Evolutionary conservation across 2,797 vertebrate species (phyloP).

Genomic region (Potorous gilbertii): DNA sequence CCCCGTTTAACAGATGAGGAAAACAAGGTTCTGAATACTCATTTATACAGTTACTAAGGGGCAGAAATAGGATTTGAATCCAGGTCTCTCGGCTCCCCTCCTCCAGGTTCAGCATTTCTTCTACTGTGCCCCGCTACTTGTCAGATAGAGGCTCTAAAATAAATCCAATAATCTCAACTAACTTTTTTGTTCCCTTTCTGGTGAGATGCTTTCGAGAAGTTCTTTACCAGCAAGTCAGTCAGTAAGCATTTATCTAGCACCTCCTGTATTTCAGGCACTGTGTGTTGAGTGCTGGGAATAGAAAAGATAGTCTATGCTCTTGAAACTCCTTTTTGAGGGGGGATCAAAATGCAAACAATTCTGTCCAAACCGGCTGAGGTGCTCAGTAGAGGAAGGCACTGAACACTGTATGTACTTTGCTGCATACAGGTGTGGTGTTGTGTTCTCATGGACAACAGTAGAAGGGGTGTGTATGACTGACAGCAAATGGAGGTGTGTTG

Average conservation of each 20-base stretch:
- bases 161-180: background rate
- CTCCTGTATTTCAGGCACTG: background rate
- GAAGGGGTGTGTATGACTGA: background rate
- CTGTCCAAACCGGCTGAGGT: background rate
- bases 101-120: background rate
- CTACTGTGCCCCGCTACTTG: background rate
- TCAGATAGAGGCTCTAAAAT: background rate
- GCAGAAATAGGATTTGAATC: background rate
- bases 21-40: background rate
- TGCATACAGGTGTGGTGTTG: background rate
- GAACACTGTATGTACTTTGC: background rate
- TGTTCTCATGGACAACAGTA: background rate
- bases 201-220: background rate
- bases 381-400: background rate
- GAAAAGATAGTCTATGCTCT: background rate
- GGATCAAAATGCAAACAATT: background rate
- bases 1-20: background rate
- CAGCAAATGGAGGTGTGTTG: background rate
- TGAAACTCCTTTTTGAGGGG: background rate
- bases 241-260: background rate
- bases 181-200: background rate
- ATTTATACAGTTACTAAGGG: background rate
- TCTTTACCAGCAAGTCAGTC: background rate
- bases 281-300: background rate
- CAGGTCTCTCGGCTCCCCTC: background rate